phyloP scores from a whole-genome alignment of 1,140 invertebrate genomes.

The Phocides pigmalion region DNA sequence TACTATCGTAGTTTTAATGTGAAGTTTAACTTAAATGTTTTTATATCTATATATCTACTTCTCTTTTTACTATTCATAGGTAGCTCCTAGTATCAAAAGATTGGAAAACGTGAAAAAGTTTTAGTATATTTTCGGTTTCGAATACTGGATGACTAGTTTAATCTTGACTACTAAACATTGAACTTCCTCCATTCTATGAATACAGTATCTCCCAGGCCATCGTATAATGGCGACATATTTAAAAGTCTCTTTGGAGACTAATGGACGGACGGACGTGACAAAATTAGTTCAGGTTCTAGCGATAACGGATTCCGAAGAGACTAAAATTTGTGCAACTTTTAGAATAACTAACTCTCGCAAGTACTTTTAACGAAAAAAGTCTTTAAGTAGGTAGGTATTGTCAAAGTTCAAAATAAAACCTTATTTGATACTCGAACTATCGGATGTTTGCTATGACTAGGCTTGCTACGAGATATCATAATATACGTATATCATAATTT shows the following conservation, averaged over 20 bases:
- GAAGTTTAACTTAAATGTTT: no score
- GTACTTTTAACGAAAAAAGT: not conserved
- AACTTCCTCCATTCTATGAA: not conserved
- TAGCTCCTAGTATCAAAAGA: no score
- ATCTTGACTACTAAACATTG: not conserved
- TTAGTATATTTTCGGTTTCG: not conserved
- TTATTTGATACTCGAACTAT: no score
- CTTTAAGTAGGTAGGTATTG: not conserved
- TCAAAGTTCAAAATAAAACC: no score
- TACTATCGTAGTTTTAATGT: no score
- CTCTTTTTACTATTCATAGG: not conserved
- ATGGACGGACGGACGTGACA: slow-evolving; percentile 20
- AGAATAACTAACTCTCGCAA: not conserved
- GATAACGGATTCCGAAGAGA: slow-evolving; percentile 3
- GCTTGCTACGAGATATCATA: no score
- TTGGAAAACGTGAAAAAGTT: no score
- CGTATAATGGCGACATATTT: slow-evolving; percentile 6
- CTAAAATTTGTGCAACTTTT: slow-evolving; percentile 1
- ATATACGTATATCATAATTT: no score
- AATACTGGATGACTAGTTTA: not conserved
- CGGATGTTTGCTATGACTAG: no score
- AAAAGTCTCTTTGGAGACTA: slow-evolving; percentile 19
- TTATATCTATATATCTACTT: not conserved
- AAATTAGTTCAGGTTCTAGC: slow-evolving; percentile 16
- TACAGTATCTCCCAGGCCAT: not conserved